Evolutionary conservation across 2,797 vertebrate species (phyloP), one percentile per base, ranked within the genome.

Genomic region (Halcyon smyrnensis): DNA sequence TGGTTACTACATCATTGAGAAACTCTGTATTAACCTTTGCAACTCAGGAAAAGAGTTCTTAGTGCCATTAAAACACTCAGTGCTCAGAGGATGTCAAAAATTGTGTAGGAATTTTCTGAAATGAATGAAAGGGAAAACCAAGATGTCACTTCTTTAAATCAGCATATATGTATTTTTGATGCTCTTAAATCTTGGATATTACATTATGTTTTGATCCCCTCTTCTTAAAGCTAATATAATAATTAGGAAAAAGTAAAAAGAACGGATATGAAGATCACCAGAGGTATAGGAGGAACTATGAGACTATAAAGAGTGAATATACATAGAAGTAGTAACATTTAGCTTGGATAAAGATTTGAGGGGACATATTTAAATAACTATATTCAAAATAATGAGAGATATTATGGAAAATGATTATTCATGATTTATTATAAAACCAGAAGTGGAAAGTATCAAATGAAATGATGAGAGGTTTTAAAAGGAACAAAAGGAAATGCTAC

Each of bases 391-490:
- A 11, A 69, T 54, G 50, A 57, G 25, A 64, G 25, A 92, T 37
- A 57, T 75, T 53, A 70, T 71, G 36, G 21, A 81, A 30, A 93
- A 48, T 25, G 7, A 71, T 78, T 86, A 75, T 81, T 86, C 32
- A 65, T 84, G 15, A 69, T 69, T 60, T 84, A 84, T 94, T 94
- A 62, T 37, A 67, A 94, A 94, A 76, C 3, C 74, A 90, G 46
- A 82, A 59, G n/a, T 89, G 20, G 48, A 80, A 87, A 89, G 19
- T 67, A 73, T 32, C 71, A 93, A 82, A 91, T 89, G 50, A 83
- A 89, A 83, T 87, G 3, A 77, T 69, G 21, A 80, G n/a, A 67
- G 4, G 27, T 76, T 92, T 92, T 82, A 34, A 79, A 77, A 89
- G n/a, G 25, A 87, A 63, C 24, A 83, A 90, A 95, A 80, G 63